Base-by-base conservation (phyloP, 2,888 invertebrate species). In the Bombyx huttoni region DNA sequence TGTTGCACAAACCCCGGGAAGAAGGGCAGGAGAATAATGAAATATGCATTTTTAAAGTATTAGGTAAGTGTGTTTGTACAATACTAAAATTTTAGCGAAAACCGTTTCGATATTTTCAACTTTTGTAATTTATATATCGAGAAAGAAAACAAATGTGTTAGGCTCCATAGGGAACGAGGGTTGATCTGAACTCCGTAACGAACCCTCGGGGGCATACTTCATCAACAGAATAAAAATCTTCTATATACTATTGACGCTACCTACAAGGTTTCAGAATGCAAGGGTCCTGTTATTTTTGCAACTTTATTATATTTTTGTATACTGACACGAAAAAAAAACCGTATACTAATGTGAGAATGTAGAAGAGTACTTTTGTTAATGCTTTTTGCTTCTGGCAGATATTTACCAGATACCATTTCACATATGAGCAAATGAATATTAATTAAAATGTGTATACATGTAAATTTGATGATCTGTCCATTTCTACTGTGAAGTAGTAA, bases 161-260 rank as follows among this genome's bases (percentile, higher is more conserved):
- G 59, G 62, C 66, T 65, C 67, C 64, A 57, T 56, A 52, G 66
- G 40, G 40, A 40, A 12, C 58, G 62, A 62, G 61, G 65, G 67
- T 65, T 72, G 65, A 71, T 68, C 69, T 65, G 61, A 57, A 65
- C 68, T 64, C 62, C 64, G 71, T 81, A 81, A 81, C 77, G 79
- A 82, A 81, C 68, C 74, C 78, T 75, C 57, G 58, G 56, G 69
- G 78, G 74, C 74, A 67, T 75, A 72, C 69, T 69, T 67, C 70
- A 72, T 73, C 65, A 67, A 55, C 64, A 63, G 74, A 74, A 77
- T 75, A 78, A 77, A 79, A 75, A 73, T 75, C 56, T 59, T 54
- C 48, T 54, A 55, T 52, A 57, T 49, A 58, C 56, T 63, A 63
- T 62, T 61, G 54, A 51, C 48, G 49, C 14, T 12, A 52, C 40